Percentiles rank a stretch among this genome's conserved stretches.
Evolutionary conservation across 1,140 invertebrate genomes (phyloP).

Genomic region (Sycobia sp.): DNA sequence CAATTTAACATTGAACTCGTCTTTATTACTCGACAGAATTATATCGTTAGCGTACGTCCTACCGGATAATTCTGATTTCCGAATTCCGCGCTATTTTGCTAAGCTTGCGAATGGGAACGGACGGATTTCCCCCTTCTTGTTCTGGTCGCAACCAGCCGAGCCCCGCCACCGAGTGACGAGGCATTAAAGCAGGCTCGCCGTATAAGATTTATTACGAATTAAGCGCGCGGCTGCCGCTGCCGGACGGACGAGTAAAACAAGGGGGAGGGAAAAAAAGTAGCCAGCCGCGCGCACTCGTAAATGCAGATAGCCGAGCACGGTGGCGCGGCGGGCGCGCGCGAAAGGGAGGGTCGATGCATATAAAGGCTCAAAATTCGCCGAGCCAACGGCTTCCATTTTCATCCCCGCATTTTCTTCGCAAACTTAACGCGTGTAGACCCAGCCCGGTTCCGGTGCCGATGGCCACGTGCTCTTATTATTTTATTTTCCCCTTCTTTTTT

Average conservation of each 20-base stretch:
- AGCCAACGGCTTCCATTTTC: too few relatives aligned
- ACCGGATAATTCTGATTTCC: constrained; percentile 12
- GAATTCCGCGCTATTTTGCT: neutral
- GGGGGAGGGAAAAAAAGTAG: constrained; percentile 35
- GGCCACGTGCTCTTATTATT: too few relatives aligned
- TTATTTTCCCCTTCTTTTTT: too few relatives aligned
- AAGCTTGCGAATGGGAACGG: neutral
- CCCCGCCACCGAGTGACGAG: constrained; percentile 28
- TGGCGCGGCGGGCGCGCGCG: too few relatives aligned
- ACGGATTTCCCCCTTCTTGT: neutral
- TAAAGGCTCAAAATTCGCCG: too few relatives aligned
- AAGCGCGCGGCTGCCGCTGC: constrained; percentile 40
- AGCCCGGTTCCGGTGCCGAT: too few relatives aligned
- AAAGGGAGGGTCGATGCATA: constrained; percentile 33
- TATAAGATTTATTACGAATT: constrained; percentile 54
- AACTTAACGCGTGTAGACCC: too few relatives aligned
- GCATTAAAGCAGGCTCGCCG: constrained; percentile 45
- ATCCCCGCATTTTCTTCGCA: constrained; percentile 31
- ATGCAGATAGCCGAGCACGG: constrained; percentile 46
- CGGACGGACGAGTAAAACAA: constrained; percentile 33
- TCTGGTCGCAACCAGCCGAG: too few relatives aligned
- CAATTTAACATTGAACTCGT: too few relatives aligned
- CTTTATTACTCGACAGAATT: too few relatives aligned
- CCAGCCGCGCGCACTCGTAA: constrained; percentile 49
- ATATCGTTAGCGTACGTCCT: too few relatives aligned